A percentile compares a stretch with the other conserved stretches of the same genome.
phyloP scores from a whole-genome alignment of 2,888 invertebrate species.

The Hydropsyche betteni region DNA sequence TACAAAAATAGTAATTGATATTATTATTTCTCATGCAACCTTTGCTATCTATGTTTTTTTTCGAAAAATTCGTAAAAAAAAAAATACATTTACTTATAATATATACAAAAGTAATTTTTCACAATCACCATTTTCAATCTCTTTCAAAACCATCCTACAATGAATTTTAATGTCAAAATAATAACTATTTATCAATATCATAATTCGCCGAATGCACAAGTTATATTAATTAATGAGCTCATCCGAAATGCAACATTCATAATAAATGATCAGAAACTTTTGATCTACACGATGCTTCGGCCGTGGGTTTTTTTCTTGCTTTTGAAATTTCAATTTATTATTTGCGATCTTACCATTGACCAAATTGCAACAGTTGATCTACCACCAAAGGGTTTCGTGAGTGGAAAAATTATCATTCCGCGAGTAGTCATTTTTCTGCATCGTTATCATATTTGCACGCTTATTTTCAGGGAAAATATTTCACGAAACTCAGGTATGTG shows the following conservation, averaged over 20 bases:
- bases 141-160: too few relatives aligned
- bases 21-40: too few relatives aligned
- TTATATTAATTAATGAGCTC: too few relatives aligned
- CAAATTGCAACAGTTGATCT: not conserved
- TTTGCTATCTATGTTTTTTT: too few relatives aligned
- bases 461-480: not conserved
- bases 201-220: too few relatives aligned
- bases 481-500: not conserved
- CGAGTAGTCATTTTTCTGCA: not conserved
- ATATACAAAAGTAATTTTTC: too few relatives aligned
- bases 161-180: too few relatives aligned
- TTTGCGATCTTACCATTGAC: not conserved
- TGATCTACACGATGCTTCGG: not conserved
- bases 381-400: not conserved
- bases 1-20: too few relatives aligned
- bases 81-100: too few relatives aligned
- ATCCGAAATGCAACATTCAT: not conserved
- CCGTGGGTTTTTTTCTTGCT: not conserved
- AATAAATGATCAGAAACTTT: not conserved
- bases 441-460: not conserved
- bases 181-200: too few relatives aligned
- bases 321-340: not conserved
- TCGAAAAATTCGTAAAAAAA: too few relatives aligned
- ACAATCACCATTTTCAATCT: too few relatives aligned
- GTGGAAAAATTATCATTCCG: not conserved